A percentile compares a stretch with the other conserved stretches of the same genome.
Conservation (phyloP, 1,140 invertebrate species). For the Manduca sexta region DNA sequence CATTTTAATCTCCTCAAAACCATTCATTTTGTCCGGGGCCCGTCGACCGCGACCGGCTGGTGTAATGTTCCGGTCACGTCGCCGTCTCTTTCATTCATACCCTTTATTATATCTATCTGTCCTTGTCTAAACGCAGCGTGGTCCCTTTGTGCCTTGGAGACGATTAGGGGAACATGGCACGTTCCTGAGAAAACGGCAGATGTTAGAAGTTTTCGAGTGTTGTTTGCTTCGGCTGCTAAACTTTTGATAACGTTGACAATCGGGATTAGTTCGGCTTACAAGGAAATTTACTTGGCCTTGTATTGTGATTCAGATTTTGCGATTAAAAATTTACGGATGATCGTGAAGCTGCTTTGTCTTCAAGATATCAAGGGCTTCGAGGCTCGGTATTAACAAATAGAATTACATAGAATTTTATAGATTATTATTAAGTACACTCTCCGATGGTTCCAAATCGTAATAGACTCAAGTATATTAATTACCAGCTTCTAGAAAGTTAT, state of each 20-base stretch:
- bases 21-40: constrained; percentile 62
- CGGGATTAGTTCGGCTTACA: constrained; percentile 18
- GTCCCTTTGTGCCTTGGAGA: constrained; percentile 49
- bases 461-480: too few relatives aligned
- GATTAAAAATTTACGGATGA: too few relatives aligned
- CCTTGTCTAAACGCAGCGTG: constrained; percentile 37
- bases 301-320: background rate
- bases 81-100: constrained; percentile 24
- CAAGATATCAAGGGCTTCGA: too few relatives aligned
- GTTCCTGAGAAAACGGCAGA: constrained; percentile 67
- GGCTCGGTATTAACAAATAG: too few relatives aligned
- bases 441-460: too few relatives aligned
- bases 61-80: constrained; percentile 57
- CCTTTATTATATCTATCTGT: constrained; percentile 13
- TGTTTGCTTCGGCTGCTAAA: constrained; percentile 44
- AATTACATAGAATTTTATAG: too few relatives aligned
- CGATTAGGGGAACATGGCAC: constrained; percentile 63
- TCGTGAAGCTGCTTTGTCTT: too few relatives aligned
- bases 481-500: too few relatives aligned
- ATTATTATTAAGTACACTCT: too few relatives aligned
- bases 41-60: constrained; percentile 62
- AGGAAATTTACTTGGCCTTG: constrained; percentile 3
- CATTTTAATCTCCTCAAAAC: constrained; percentile 43
- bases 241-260: constrained; percentile 43
- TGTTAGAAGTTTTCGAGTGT: constrained; percentile 37